Evolutionary conservation across 2,797 vertebrate genomes (phyloP).

Genomic region (Mionectes olivaceus): DNA sequence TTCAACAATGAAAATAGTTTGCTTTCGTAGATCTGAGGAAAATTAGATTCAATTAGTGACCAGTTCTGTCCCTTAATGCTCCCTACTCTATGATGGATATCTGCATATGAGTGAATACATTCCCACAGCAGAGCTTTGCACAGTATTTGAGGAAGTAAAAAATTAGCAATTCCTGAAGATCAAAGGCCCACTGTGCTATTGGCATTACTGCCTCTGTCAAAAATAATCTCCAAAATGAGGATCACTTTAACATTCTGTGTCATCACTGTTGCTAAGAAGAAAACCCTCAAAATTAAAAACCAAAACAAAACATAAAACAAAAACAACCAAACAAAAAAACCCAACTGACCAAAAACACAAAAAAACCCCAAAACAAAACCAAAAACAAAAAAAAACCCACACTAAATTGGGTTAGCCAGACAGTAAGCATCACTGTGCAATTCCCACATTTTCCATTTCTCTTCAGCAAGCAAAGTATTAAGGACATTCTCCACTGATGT

Average conservation of each 20-base stretch:
- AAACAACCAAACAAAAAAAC: background rate
- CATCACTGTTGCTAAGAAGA: background rate
- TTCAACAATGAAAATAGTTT: background rate
- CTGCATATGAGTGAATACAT: background rate
- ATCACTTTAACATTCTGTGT: background rate
- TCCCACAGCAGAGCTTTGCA: background rate
- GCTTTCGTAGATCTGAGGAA: background rate
- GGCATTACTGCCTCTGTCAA: background rate
- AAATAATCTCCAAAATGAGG: slow-evolving; percentile 12
- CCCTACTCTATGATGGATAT: background rate
- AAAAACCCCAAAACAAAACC: no score
- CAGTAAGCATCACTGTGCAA: background rate
- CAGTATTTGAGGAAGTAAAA: background rate
- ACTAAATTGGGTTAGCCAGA: background rate
- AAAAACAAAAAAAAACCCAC: background rate
- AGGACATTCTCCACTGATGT: background rate
- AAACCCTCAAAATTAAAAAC: background rate
- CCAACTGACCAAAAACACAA: background rate
- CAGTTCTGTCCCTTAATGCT: background rate
- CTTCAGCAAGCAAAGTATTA: background rate
- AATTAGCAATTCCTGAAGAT: background rate
- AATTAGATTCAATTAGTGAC: background rate
- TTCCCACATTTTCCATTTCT: background rate
- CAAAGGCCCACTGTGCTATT: background rate
- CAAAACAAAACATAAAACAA: background rate